Evolutionary conservation across 2,797 vertebrate genomes (phyloP).

Genomic region (Chelidonichthys spinosus): DNA sequence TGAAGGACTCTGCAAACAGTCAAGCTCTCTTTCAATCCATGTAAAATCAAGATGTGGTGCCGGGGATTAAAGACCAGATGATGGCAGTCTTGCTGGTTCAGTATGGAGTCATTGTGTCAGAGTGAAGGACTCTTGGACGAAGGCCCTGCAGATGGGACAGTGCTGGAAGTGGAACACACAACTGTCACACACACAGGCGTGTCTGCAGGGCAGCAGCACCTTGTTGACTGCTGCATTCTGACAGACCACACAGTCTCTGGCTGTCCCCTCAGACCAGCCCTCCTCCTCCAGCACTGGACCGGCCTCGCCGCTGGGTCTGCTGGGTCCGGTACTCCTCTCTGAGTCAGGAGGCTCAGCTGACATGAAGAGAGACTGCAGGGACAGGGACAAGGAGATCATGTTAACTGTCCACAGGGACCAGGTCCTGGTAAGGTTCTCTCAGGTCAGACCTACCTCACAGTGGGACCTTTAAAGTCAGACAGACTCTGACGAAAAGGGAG

Average conservation of each 20-base stretch:
- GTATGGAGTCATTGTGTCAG: conserved; percentile 63
- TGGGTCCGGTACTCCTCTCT: conserved; percentile 5
- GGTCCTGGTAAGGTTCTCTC: not conserved
- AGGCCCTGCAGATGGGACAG: conserved; percentile 96
- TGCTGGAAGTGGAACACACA: conserved; percentile 90
- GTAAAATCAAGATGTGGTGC: too few species aligned
- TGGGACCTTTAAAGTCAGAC: too few species aligned
- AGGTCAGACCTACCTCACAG: too few species aligned
- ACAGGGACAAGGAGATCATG: not conserved
- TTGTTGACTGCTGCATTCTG: conserved; percentile 92
- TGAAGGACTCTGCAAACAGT: too few species aligned
- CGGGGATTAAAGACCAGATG: not conserved
- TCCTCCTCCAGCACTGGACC: conserved; percentile 48
- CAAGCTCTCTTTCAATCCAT: too few species aligned
- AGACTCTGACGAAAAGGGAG: too few species aligned
- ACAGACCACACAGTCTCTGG: conserved; percentile 94
- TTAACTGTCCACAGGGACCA: not conserved
- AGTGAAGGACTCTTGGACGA: conserved; percentile 91
- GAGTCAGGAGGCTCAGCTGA: conserved; percentile 78
- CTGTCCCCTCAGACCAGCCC: conserved; percentile 69
- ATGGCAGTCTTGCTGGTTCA: not conserved
- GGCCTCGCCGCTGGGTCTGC: not conserved
- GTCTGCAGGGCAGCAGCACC: conserved; percentile 94
- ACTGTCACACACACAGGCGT: conserved; percentile 91
- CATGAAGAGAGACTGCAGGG: conserved; percentile 94